Percentiles rank a stretch among this genome's conserved stretches.
These are phyloP conservation scores for Sebastes fasciatus DNA, from an alignment of 2,113 vertebrate genomes.

Conservation along the genomic window DNA sequence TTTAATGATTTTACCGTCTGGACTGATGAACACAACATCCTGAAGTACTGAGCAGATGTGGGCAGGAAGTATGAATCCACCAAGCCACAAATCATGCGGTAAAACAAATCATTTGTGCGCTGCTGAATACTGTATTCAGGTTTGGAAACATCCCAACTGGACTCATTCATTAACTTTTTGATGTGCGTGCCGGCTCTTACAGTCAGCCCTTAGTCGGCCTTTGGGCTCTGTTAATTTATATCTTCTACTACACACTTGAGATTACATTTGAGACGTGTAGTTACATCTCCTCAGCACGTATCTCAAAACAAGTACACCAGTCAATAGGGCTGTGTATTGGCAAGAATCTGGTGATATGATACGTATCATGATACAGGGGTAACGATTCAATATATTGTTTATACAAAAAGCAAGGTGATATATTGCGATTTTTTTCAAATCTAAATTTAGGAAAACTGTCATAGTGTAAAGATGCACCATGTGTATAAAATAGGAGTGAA, in stretches of 20 bases:
- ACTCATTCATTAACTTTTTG: neutral
- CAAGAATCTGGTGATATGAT: too few species aligned
- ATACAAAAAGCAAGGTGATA: too few species aligned
- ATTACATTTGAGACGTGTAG: neutral
- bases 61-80: slow-evolving; percentile 14
- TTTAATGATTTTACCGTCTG: slow-evolving; percentile 22
- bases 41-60: slow-evolving; percentile 1
- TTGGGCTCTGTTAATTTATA: neutral
- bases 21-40: slow-evolving; percentile 26
- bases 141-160: slow-evolving; percentile 17
- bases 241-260: neutral
- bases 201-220: neutral
- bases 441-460: too few species aligned
- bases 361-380: too few species aligned
- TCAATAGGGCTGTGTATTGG: too few species aligned
- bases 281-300: neutral
- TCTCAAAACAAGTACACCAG: neutral
- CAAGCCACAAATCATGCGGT: neutral
- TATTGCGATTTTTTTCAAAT: too few species aligned
- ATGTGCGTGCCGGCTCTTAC: neutral
- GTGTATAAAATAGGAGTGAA: too few species aligned
- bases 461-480: too few species aligned
- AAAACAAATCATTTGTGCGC: neutral
- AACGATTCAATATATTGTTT: too few species aligned
- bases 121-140: neutral